Conservation (phyloP, 2,113 vertebrate genomes). For the Podilymbus podiceps region DNA sequence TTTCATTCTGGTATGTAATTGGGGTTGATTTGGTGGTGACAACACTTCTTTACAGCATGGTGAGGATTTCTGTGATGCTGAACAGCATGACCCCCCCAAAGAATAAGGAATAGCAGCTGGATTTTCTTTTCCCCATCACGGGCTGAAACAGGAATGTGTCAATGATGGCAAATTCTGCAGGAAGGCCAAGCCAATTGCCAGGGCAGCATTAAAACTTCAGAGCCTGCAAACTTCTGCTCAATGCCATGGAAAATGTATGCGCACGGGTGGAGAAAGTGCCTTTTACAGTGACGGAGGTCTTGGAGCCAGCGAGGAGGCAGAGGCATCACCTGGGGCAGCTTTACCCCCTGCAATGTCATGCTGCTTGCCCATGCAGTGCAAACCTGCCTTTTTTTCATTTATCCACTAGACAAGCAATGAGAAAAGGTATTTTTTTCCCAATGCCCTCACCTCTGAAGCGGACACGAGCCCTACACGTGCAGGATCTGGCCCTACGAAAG, state of each 20-base stretch:
- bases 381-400: not conserved
- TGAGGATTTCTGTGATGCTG: not conserved
- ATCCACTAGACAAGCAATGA: rapidly evolving
- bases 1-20: not conserved
- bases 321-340: not conserved
- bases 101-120: not conserved
- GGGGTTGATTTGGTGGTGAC: not conserved
- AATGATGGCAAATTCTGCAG: rapidly evolving
- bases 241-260: not conserved
- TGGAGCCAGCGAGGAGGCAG: not conserved
- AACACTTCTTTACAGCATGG: not conserved
- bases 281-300: not conserved
- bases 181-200: not conserved
- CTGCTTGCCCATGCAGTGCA: rapidly evolving
- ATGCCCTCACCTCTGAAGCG: not conserved
- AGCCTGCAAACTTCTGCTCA: not conserved
- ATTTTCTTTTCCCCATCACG: not conserved
- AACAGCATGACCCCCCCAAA: not conserved
- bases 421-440: not conserved
- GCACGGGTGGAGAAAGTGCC: not conserved
- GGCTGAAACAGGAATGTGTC: not conserved
- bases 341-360: rapidly evolving
- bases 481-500: not conserved
- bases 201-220: not conserved
- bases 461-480: not conserved